These are phyloP conservation scores for Atherinomorus stipes DNA, from an alignment of 2,113 vertebrate species.

Conservation along the genomic window DNA sequence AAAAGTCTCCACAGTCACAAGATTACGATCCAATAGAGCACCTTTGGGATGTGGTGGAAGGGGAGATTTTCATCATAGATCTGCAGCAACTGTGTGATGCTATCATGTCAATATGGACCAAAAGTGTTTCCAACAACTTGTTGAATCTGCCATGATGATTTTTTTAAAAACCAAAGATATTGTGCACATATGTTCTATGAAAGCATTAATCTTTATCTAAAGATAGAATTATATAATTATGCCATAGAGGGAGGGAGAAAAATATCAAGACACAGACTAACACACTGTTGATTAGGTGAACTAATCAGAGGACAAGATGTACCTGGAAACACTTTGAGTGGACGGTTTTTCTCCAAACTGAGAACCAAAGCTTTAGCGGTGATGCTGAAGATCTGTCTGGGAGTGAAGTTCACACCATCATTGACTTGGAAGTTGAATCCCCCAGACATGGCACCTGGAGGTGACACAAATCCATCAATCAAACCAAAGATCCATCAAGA, in stretches of 20 bases:
- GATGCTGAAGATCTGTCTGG: slow-evolving; percentile 90
- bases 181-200: not conserved
- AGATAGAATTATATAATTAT: not conserved
- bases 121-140: too few relatives aligned
- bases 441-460: slow-evolving; percentile 89
- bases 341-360: slow-evolving; percentile 85
- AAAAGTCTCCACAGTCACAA: too few relatives aligned
- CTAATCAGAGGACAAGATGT: slow-evolving; percentile 33
- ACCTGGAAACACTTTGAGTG: slow-evolving; percentile 91
- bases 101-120: too few relatives aligned
- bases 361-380: slow-evolving; percentile 84
- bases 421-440: slow-evolving; percentile 94
- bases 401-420: slow-evolving; percentile 90
- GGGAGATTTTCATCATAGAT: too few relatives aligned
- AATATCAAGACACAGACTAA: not conserved
- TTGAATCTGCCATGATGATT: too few relatives aligned
- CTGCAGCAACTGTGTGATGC: too few relatives aligned
- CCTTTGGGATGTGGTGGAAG: too few relatives aligned
- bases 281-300: not conserved
- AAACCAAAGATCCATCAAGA: not conserved
- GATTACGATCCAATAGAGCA: too few relatives aligned
- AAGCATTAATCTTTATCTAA: not conserved
- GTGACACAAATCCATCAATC: slow-evolving; percentile 11
- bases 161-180: too few relatives aligned
- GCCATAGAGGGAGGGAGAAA: not conserved